These are phyloP conservation scores for Troilus luridus DNA, from an alignment of 2,888 invertebrate genomes.

Conservation along the genomic window DNA sequence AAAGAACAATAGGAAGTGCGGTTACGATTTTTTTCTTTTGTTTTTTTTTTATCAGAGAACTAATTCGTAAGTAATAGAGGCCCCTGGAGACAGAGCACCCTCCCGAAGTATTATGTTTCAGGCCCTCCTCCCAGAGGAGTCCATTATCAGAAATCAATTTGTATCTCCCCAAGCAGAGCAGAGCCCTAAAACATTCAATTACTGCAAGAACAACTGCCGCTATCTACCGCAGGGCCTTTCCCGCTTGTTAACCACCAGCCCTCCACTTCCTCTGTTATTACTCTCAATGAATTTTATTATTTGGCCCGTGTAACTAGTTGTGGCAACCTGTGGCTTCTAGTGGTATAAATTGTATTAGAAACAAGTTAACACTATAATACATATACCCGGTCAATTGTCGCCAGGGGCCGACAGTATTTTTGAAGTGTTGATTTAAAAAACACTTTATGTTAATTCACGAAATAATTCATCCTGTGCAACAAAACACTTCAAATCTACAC, in stretches of 20 bases:
- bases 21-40: not conserved
- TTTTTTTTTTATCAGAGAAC: constrained; percentile 13
- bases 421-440: no score
- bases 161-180: constrained; percentile 2
- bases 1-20: not conserved
- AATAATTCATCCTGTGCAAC: no score
- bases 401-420: no score
- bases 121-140: constrained; percentile 34
- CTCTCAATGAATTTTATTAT: constrained; percentile 15
- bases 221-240: constrained; percentile 35
- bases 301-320: not conserved
- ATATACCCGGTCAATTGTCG: no score
- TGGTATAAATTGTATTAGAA: not conserved
- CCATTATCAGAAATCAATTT: constrained; percentile 59
- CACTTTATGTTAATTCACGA: no score
- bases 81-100: constrained; percentile 3
- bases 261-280: not conserved
- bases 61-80: constrained; percentile 44
- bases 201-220: constrained; percentile 55
- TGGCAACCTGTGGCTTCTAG: not conserved
- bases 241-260: constrained; percentile 22
- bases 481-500: no score
- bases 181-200: constrained; percentile 55
- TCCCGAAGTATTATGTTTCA: constrained; percentile 53
- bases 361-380: not conserved